Percentiles rank a stretch among this genome's conserved stretches.
phyloP scores from a whole-genome alignment of 2,888 invertebrate species.

The Arge pagana region DNA sequence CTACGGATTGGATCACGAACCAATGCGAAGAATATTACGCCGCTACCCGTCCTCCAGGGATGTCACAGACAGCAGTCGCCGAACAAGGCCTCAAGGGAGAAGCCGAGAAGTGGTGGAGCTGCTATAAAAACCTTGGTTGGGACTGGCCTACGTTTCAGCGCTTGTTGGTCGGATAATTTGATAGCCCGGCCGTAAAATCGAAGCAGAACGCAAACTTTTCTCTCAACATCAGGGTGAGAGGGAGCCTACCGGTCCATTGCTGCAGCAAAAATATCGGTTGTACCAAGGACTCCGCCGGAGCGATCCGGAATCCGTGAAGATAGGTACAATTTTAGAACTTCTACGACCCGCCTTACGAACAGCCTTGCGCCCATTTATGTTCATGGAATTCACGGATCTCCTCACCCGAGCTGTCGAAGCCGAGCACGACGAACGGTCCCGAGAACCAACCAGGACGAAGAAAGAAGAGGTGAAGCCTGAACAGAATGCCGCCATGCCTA shows the following conservation, averaged over 20 bases:
- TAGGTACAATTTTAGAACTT: not conserved
- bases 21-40: not conserved
- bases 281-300: not conserved
- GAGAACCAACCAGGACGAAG: not conserved
- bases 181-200: not conserved
- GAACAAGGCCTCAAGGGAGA: not conserved
- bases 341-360: not conserved
- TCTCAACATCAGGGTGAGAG: not conserved
- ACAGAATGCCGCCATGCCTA: not conserved
- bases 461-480: not conserved
- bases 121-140: not conserved
- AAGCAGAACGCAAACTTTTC: not conserved
- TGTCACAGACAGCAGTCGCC: not conserved
- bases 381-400: not conserved
- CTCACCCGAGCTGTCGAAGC: not conserved
- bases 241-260: not conserved
- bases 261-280: conserved; percentile 9
- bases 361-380: not conserved
- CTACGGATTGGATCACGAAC: conserved; percentile 1
- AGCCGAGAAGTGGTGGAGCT: conserved; percentile 6
- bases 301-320: not conserved
- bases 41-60: not conserved
- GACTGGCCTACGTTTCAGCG: not conserved
- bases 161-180: not conserved
- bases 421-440: not conserved